These are phyloP conservation scores for Gobionotothen gibberifrons DNA, from an alignment of 2,797 vertebrate genomes.

Conservation along the genomic window DNA sequence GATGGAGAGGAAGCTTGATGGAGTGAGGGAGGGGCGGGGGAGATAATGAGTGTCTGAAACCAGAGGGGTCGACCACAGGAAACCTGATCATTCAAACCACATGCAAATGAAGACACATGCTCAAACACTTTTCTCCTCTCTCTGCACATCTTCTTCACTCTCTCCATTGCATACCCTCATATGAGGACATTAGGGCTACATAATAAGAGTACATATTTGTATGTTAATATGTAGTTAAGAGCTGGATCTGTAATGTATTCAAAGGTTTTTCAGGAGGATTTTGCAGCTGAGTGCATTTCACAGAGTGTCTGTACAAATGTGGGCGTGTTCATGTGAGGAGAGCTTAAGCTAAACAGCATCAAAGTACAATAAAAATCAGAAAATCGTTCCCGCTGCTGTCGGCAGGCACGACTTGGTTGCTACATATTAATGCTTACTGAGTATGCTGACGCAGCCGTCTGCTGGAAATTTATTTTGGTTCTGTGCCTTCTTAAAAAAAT, in stretches of 20 bases:
- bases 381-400: constrained; percentile 16
- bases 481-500: constrained; percentile 33
- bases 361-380: constrained; percentile 41
- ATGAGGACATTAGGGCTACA: constrained; percentile 32
- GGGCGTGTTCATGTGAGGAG: constrained; percentile 6
- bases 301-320: neutral
- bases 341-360: constrained; percentile 41
- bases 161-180: neutral
- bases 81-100: constrained; percentile 50
- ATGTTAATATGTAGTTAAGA: constrained; percentile 34
- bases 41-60: constrained; percentile 54
- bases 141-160: neutral
- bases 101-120: constrained; percentile 42
- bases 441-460: constrained; percentile 40
- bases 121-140: constrained; percentile 1
- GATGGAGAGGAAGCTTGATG: constrained; percentile 24
- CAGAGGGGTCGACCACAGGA: constrained; percentile 51
- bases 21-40: constrained; percentile 19
- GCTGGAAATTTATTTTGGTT: constrained; percentile 34
- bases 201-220: constrained; percentile 52
- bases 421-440: constrained; percentile 28
- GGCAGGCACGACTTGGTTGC: constrained; percentile 14
- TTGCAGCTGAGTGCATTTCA: constrained; percentile 12
- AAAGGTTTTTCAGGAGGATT: constrained; percentile 41
- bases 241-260: constrained; percentile 14